Evolutionary conservation across 2,888 invertebrate species (phyloP), one percentile per base, ranked within the genome.

Genomic region (Thumatha senex): DNA sequence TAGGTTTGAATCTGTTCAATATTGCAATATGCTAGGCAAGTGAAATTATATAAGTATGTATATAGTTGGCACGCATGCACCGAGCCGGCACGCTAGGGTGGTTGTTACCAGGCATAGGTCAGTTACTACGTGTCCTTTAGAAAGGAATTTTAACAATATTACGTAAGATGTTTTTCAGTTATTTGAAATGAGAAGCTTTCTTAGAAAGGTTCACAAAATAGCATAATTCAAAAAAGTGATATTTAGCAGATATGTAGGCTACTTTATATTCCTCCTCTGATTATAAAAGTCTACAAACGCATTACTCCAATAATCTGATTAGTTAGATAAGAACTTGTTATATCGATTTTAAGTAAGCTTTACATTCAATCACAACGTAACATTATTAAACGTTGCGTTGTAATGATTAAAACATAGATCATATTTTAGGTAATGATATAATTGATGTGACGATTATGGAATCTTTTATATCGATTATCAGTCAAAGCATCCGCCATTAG

Each of bases 381-480:
- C 11, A 8, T n/a, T 7, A 10, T n/a, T n/a, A n/a, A n/a, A n/a
- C n/a, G n/a, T n/a, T n/a, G n/a, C n/a, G n/a, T n/a, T n/a, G n/a
- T n/a, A 36, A 11, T n/a, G 41, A 41, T 35, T 41, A 10, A 30
- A 40, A 36, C 18, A 24, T 24, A 2, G 18, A 24, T 24, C 18
- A 24, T 24, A 24, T 24, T 24, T 24, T 5, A 24, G 18, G 18
- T 2, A 2, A 24, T 24, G 18, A 24, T 24, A 24, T 24, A 24
- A 24, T 24, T 24, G 18, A 24, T 24, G 49, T 72, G 74, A 69
- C 72, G 63, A 73, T 74, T 65, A 67, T 75, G 72, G 75, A 78
- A 72, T 82, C 18, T 24, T 80, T 80, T 81, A 86, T 82, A 78
- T 80, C 84, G 84, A 79, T 75, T 76, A 80, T 82, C 80, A 80